Evolutionary conservation across 2,888 invertebrate species (phyloP), one percentile per base, ranked within the genome.

Genomic region (Tyria jacobaeae): DNA sequence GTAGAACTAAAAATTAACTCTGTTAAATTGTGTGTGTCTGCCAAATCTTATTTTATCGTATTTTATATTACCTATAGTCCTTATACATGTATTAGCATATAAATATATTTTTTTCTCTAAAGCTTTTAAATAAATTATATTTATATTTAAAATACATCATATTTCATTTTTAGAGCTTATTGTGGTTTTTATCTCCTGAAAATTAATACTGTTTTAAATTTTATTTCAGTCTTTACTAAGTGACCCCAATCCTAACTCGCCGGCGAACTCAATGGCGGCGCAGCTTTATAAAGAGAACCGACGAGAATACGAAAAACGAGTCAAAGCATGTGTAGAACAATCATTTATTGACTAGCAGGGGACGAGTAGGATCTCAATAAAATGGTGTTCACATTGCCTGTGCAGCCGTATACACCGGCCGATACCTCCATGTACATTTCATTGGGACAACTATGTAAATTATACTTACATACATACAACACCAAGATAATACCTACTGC

Each of bases 221-320:
- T 44, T 34, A 21, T 96, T 97, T 86, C 96, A 99, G 98, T 99
- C 99, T 86, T 96, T 99, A 95, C 95, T 99, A 94, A 99, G 99
- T 96, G 99, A 99, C 95, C 99, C 99, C 71, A 99, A 99, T 94
- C 99, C 99, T 78, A 99, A 99, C 95, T 99, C 99, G 80, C 99
- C 99, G 85, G 99, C 99, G 81, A 99, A 99, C 94, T 99, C 99
- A 81, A 97, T 99, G 96, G 99, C 99, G 86, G 99, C 99, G 79
- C 99, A 99, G 95, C 96, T 99, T 86, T 99, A 99, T 95, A 99
- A 99, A 95, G 99, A 99, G 94, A 99, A 99, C 93, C 96, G 99
- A 85, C 96, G 99, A 86, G 99, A 99, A 95, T 99, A 99, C 93
- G 99, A 99, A 95, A 99, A 99, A 95, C 96, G 99, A 95, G 99